Evolutionary conservation across 2,113 vertebrate genomes (phyloP).

Genomic region (Sus scrofa): T2T-Sscrofa CM000812.6:259042501-259043000

Average conservation of each 20-base stretch:
- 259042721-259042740: constrained; percentile 1
- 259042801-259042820: not conserved
- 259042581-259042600: not conserved
- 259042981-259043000: no score
- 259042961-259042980: no score
- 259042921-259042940: no score
- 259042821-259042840: no score
- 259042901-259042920: no score
- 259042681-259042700: not conserved
- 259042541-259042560: not conserved
- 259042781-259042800: constrained; percentile 1
- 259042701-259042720: not conserved
- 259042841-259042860: no score
- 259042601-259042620: constrained; percentile 17
- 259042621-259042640: not conserved
- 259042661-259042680: not conserved
- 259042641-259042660: not conserved
- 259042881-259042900: no score
- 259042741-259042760: constrained; percentile 7
- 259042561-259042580: not conserved
- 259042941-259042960: no score
- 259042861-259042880: no score
- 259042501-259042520: constrained; percentile 20
- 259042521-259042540: not conserved
- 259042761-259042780: not conserved